phyloP scores from a whole-genome alignment of 2,888 invertebrate species.

The Pterostichus niger region DNA sequence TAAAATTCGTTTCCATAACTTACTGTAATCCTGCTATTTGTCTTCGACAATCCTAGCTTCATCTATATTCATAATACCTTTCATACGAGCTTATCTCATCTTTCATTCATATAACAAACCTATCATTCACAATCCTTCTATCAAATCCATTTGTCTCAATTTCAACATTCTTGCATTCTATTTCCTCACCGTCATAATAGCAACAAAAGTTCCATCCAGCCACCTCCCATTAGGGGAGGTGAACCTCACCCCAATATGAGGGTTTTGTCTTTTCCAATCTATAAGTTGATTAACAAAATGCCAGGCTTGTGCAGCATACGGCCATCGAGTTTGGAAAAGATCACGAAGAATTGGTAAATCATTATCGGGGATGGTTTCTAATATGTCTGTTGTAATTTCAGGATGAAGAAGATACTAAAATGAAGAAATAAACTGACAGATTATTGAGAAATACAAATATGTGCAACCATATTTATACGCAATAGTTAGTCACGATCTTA shows the following conservation, averaged over 20 bases:
- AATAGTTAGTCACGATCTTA: neutral
- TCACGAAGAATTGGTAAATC: constrained; percentile 32
- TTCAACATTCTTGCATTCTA: neutral
- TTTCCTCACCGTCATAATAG: constrained; percentile 52
- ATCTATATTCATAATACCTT: no score
- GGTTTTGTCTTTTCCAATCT: constrained; percentile 45
- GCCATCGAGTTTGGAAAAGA: constrained; percentile 50
- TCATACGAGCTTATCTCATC: no score
- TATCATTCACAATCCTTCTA: neutral
- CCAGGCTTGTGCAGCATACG: constrained; percentile 50
- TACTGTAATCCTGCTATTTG: no score
- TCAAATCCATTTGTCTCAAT: neutral
- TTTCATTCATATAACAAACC: neutral
- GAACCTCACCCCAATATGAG: constrained; percentile 27
- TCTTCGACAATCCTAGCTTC: no score
- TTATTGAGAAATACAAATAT: no score
- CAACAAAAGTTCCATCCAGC: constrained; percentile 62
- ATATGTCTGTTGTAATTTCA: constrained; percentile 56
- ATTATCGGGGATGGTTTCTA: constrained; percentile 54
- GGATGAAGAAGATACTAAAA: constrained; percentile 27
- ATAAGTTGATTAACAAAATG: constrained; percentile 33
- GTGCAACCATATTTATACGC: no score
- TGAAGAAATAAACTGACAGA: neutral
- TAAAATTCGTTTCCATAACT: no score
- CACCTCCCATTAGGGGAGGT: constrained; percentile 48